Evolutionary conservation across 1,140 invertebrate genomes (phyloP), one percentile per base, ranked within the genome.

Genomic region (Nebria ingens): DNA sequence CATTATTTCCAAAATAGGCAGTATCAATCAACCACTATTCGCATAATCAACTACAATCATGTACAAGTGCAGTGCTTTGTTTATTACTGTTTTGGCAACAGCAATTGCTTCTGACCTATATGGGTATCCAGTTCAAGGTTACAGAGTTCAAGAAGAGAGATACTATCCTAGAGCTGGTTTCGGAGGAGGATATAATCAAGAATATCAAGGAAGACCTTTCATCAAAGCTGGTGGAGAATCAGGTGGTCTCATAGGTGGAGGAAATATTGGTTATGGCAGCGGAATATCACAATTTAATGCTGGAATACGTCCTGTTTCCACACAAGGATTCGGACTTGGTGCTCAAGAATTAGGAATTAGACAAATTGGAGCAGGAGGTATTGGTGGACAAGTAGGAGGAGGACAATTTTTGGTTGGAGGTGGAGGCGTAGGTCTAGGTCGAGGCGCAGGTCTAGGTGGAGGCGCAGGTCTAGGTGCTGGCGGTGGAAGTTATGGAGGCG

Each of bases 371-470:
- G 61, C 59, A 59, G 64, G 64, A 63, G 66, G 65, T 15, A 50
- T 50, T 68, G 64, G 65, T 64, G 63, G 63, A 45, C 58, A 68
- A 21, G 71, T 68, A 25, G 65, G 69, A 19, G 65, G 68, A 38
- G 69, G 69, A 15, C 61, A 68, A 1, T 65, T 67, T 12, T 69
- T 69, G 17, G 51, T 69, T 34, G 71, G 71, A 51, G 58, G 54
- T 13, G 62, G 54, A n/a, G 63, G 61, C 19, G 45, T 64, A 21
- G 61, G 58, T 3, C 63, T 61, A 12, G 59, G 40, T 1, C 61
- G 61, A 49, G 52, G 55, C 56, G 54, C 45, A 25, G 62, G 64
- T 22, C 38, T 42, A 25, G 62, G 56, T 53, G 60, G 62, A n/a
- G 65, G 68, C 4, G 61, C 65, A 38, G 68, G 66, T 15, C 65